Conservation (phyloP, 2,888 invertebrate genomes). For the Synergus gifuensis region DNA sequence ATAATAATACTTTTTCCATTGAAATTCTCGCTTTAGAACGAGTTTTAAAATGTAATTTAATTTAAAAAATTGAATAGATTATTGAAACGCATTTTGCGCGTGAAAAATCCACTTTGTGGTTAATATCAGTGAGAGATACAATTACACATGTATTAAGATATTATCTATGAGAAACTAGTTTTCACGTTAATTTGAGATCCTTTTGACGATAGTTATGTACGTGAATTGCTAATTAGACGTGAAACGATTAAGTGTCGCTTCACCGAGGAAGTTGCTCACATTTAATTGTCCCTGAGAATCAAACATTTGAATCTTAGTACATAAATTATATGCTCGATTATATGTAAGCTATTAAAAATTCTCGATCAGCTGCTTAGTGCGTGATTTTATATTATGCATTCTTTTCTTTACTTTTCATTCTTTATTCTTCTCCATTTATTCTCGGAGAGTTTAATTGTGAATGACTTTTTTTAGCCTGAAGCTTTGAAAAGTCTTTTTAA, state of each 20-base stretch:
- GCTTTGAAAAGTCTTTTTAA: neutral
- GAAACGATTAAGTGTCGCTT: slow-evolving; percentile 6
- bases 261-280: neutral
- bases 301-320: neutral
- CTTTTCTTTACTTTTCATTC: neutral
- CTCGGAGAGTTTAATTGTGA: neutral
- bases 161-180: slow-evolving; percentile 29
- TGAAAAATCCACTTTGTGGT: neutral
- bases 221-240: slow-evolving; percentile 15
- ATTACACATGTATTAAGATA: neutral
- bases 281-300: neutral
- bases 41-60: neutral
- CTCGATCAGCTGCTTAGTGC: neutral
- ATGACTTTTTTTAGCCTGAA: neutral
- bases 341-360: neutral
- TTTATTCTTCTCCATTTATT: neutral
- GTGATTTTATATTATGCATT: neutral
- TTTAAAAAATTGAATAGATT: neutral
- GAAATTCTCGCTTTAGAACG: neutral
- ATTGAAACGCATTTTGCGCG: neutral
- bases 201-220: slow-evolving; percentile 1
- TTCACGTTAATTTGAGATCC: slow-evolving; percentile 14
- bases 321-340: neutral
- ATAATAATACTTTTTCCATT: neutral
- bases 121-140: neutral